Percentiles rank a stretch among this genome's conserved stretches.
phyloP scores from a whole-genome alignment of 2,797 vertebrate species.

The Ceryle rudis region DNA sequence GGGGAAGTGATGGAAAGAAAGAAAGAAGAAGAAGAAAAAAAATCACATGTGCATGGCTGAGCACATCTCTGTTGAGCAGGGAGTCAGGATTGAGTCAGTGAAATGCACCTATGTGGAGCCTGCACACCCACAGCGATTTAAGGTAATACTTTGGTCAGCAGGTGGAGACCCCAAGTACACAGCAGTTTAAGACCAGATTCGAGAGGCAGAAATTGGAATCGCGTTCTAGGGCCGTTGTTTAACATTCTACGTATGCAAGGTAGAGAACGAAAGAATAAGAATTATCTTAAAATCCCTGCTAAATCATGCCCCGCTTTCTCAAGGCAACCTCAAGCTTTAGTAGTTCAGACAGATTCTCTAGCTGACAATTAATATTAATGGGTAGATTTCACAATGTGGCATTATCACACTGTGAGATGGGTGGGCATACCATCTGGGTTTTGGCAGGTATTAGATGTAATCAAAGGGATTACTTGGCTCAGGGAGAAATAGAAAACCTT shows the following conservation, averaged over 20 bases:
- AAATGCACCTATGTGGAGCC: not conserved
- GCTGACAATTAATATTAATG: constrained; percentile 94
- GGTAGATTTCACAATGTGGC: constrained; percentile 92
- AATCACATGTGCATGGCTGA: not conserved
- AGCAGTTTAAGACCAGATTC: constrained; percentile 70
- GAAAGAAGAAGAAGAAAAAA: not conserved
- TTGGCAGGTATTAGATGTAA: constrained; percentile 97
- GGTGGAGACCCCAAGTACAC: constrained; percentile 56
- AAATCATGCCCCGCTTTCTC: constrained; percentile 87
- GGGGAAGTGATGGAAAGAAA: constrained; percentile 7
- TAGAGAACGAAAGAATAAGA: constrained; percentile 80
- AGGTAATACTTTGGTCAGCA: constrained; percentile 73
- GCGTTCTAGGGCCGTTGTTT: constrained; percentile 73
- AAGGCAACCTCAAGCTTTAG: constrained; percentile 88
- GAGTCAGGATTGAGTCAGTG: constrained; percentile 11
- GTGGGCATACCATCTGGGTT: constrained; percentile 94
- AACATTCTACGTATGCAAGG: constrained; percentile 81
- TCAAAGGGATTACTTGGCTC: constrained; percentile 96
- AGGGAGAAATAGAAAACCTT: constrained; percentile 88
- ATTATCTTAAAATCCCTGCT: constrained; percentile 90
- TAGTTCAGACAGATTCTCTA: constrained; percentile 88
- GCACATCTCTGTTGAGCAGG: not conserved
- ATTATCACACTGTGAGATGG: constrained; percentile 96
- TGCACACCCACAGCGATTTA: constrained; percentile 38
- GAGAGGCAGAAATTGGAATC: constrained; percentile 55